Conservation (phyloP, 2,888 invertebrate species). For the Caenorhabditis sulstoni region DNA sequence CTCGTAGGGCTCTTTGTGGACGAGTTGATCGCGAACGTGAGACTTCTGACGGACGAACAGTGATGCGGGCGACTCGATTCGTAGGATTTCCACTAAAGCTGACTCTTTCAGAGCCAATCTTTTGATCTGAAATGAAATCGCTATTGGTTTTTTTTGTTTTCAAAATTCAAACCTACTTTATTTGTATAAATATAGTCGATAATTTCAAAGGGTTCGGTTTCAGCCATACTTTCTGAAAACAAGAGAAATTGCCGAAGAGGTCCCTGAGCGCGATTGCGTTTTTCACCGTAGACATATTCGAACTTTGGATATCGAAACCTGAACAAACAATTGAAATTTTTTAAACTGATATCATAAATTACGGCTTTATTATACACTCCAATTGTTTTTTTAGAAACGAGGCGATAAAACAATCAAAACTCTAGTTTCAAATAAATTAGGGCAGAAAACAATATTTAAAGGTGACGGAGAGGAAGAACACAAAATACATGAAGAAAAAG, state of each 20-base stretch:
- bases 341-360: neutral
- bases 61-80: slow-evolving; percentile 40
- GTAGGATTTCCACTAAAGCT: slow-evolving; percentile 37
- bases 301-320: neutral
- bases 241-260: too few relatives aligned
- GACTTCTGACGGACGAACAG: slow-evolving; percentile 63
- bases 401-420: neutral
- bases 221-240: too few relatives aligned
- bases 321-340: neutral
- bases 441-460: neutral
- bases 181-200: neutral
- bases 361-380: slow-evolving; percentile 3
- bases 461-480: neutral
- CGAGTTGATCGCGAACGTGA: slow-evolving; percentile 57
- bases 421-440: slow-evolving; percentile 6
- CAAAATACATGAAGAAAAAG: slow-evolving; percentile 40
- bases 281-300: too few relatives aligned
- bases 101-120: slow-evolving; percentile 32
- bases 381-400: neutral
- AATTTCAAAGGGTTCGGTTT: neutral
- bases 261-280: too few relatives aligned
- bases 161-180: neutral
- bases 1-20: slow-evolving; percentile 55
- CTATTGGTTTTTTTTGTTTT: neutral
- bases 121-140: neutral